phyloP scores from a whole-genome alignment of 1,140 invertebrate species.

The Amyelois transitella region DNA sequence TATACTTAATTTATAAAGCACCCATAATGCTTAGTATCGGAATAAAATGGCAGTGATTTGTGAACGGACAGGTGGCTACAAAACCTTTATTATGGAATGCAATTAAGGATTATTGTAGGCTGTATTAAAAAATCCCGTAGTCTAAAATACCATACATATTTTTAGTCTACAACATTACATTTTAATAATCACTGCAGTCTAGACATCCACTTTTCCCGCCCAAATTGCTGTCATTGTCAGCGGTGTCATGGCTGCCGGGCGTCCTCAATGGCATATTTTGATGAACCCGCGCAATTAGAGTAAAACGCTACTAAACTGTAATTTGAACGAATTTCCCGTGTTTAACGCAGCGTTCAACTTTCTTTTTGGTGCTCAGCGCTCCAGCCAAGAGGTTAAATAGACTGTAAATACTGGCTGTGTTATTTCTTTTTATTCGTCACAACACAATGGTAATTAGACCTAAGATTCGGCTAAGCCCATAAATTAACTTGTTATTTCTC shows the following conservation, averaged over 20 bases:
- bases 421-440: constrained; percentile 24
- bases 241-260: constrained; percentile 31
- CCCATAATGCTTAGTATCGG: no score
- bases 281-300: constrained; percentile 57
- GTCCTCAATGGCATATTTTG: constrained; percentile 37
- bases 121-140: no score
- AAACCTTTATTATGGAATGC: no score
- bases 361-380: constrained; percentile 40
- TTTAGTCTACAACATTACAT: no score
- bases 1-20: no score
- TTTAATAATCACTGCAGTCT: constrained; percentile 8
- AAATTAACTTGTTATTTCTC: no score
- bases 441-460: no score
- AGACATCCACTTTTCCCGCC: constrained; percentile 33
- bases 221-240: constrained; percentile 46
- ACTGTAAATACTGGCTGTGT: constrained; percentile 43
- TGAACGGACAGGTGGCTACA: no score
- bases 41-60: no score
- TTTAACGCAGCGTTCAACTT: constrained; percentile 60
- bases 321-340: constrained; percentile 55
- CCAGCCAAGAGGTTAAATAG: constrained; percentile 55
- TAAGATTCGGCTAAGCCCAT: no score
- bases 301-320: constrained; percentile 60
- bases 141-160: no score
- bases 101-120: no score